phyloP scores from a whole-genome alignment of 2,113 vertebrate genomes.

The Sus scrofa region DNA sequence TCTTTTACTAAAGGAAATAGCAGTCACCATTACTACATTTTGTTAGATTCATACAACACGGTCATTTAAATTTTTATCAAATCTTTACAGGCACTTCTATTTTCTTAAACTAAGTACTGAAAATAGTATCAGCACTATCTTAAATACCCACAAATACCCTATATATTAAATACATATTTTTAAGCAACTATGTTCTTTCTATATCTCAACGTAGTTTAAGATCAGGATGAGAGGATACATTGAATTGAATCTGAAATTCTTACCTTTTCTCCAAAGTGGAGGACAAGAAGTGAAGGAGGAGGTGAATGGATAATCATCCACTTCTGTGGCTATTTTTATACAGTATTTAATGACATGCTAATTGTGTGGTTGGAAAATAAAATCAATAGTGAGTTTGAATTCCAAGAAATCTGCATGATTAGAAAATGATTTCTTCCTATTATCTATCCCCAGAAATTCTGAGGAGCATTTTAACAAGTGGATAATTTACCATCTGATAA shows the following conservation, averaged over 20 bases:
- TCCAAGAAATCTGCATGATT: conserved; percentile 63
- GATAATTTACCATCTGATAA: conserved; percentile 40
- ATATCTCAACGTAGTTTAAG: not conserved
- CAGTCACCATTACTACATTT: not conserved
- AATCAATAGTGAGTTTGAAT: conserved; percentile 34
- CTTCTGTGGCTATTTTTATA: conserved; percentile 63
- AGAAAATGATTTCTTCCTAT: conserved; percentile 67
- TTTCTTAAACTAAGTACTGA: conserved; percentile 16
- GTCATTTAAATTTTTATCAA: not conserved
- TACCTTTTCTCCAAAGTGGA: conserved; percentile 66
- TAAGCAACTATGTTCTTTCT: not conserved
- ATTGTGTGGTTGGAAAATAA: conserved; percentile 74
- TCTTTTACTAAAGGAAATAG: not conserved
- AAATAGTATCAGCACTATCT: not conserved
- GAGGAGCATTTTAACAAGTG: conserved; percentile 47
- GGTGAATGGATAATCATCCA: not conserved
- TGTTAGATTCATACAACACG: not conserved
- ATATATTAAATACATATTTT: not conserved
- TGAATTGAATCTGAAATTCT: conserved; percentile 31
- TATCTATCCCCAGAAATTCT: conserved; percentile 68
- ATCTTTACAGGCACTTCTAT: not conserved
- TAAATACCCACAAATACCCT: not conserved
- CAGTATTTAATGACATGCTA: conserved; percentile 59
- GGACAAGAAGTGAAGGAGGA: conserved; percentile 30
- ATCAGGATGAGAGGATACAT: not conserved